These are phyloP conservation scores for Lagopus muta DNA, from an alignment of 2,113 vertebrate genomes.

Conservation along the genomic window DNA sequence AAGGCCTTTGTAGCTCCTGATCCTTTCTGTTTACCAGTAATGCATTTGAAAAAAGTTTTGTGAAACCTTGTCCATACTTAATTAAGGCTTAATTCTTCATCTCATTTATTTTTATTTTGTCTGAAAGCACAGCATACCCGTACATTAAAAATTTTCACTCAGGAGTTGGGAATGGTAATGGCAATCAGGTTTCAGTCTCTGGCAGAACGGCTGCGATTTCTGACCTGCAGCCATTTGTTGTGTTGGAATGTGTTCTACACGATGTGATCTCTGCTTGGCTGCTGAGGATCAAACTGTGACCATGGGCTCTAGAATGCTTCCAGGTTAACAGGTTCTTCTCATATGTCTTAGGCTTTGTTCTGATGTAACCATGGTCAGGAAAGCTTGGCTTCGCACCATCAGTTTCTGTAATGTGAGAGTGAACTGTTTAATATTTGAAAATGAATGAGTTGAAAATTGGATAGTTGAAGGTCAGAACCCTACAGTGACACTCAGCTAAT, in stretches of 20 bases:
- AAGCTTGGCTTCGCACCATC: conserved; percentile 53
- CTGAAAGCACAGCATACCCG: neutral
- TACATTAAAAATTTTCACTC: neutral
- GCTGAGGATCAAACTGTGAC: neutral
- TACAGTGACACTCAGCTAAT: conserved; percentile 78
- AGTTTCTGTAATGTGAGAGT: conserved; percentile 64
- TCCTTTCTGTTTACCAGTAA: neutral
- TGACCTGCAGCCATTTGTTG: neutral
- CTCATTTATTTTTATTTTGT: neutral
- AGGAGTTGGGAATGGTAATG: neutral
- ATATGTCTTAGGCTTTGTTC: conserved; percentile 60
- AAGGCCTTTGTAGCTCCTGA: neutral
- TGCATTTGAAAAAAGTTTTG: fast-evolving
- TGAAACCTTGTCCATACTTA: neutral
- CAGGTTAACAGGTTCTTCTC: conserved; percentile 28
- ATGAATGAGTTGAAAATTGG: conserved; percentile 74
- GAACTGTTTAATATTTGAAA: conserved; percentile 72
- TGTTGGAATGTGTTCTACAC: neutral
- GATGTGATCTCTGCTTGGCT: neutral
- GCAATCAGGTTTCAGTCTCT: neutral
- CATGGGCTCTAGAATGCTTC: neutral
- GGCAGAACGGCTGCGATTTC: neutral
- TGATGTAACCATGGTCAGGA: conserved; percentile 68
- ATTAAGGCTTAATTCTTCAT: neutral
- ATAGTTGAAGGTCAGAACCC: conserved; percentile 77